These are phyloP conservation scores for Heterodera schachtii DNA, from an alignment of 1,140 invertebrate genomes.

Conservation along the genomic window DNA sequence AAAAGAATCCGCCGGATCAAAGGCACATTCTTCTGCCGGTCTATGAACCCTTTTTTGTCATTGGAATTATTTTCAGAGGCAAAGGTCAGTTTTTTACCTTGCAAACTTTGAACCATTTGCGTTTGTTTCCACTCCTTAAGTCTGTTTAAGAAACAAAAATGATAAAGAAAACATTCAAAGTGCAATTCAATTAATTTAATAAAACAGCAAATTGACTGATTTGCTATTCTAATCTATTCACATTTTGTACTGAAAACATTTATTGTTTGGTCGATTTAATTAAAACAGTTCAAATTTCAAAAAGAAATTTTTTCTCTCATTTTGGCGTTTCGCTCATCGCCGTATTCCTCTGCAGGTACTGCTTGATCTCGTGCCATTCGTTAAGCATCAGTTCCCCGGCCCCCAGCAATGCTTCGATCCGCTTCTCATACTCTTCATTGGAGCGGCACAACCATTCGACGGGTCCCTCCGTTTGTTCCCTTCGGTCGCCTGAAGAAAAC, in stretches of 20 bases:
- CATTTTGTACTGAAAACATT: no score
- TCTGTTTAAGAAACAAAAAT: neutral
- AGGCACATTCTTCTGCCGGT: neutral
- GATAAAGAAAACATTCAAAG: neutral
- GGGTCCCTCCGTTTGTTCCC: neutral
- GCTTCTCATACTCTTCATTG: constrained; percentile 22
- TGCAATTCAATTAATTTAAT: no score
- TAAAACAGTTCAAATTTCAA: neutral
- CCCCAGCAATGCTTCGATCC: constrained; percentile 22
- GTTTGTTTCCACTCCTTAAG: neutral
- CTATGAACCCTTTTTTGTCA: no score
- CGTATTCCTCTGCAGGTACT: constrained; percentile 6
- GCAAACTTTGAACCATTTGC: constrained; percentile 7
- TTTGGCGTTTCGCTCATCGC: neutral
- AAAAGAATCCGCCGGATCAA: neutral
- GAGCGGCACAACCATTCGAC: constrained; percentile 24
- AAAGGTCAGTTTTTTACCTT: neutral
- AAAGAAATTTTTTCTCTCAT: neutral
- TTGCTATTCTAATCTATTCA: no score
- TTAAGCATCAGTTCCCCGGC: constrained; percentile 26
- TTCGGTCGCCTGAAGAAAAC: neutral
- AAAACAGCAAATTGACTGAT: no score
- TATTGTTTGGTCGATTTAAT: no score
- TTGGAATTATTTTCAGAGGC: neutral
- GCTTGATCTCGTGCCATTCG: constrained; percentile 27